Evolutionary conservation across 2,888 invertebrate genomes (phyloP).

Genomic region (Patella depressa): DNA sequence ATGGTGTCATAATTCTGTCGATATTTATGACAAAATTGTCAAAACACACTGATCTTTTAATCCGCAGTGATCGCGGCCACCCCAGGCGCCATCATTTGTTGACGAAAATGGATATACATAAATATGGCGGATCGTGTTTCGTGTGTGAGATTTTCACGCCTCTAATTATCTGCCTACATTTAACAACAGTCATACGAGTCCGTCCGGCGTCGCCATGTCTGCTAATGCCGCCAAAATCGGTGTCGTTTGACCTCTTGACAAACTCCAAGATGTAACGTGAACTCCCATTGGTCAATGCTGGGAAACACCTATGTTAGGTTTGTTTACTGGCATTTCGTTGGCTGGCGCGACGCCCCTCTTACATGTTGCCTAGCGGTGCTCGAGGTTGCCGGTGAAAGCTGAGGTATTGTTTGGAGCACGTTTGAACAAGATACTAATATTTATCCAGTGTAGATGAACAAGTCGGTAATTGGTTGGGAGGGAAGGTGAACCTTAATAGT

Average conservation of each 20-base stretch:
- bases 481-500: slow-evolving; percentile 21
- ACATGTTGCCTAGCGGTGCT: slow-evolving; percentile 6
- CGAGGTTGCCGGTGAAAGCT: slow-evolving; percentile 9
- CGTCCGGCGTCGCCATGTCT: background rate
- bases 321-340: slow-evolving; percentile 13
- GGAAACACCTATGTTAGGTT: slow-evolving; percentile 7
- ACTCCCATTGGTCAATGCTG: background rate
- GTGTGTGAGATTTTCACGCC: background rate
- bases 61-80: background rate
- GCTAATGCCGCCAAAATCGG: slow-evolving; percentile 1
- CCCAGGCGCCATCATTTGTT: slow-evolving; percentile 5
- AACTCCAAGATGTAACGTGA: background rate
- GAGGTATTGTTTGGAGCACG: slow-evolving; percentile 19
- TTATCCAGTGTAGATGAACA: slow-evolving; percentile 18
- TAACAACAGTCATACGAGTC: background rate
- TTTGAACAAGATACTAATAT: slow-evolving; percentile 22
- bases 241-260: slow-evolving; percentile 4
- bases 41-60: slow-evolving; percentile 2
- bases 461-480: slow-evolving; percentile 26
- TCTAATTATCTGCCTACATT: slow-evolving; percentile 11
- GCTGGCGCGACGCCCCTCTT: slow-evolving; percentile 11
- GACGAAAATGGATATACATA: slow-evolving; percentile 11
- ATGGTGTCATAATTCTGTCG: background rate
- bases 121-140: background rate
- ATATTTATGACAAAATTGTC: slow-evolving; percentile 10